Conservation (phyloP, 2,797 vertebrate genomes). For the Characodon lateralis region DNA sequence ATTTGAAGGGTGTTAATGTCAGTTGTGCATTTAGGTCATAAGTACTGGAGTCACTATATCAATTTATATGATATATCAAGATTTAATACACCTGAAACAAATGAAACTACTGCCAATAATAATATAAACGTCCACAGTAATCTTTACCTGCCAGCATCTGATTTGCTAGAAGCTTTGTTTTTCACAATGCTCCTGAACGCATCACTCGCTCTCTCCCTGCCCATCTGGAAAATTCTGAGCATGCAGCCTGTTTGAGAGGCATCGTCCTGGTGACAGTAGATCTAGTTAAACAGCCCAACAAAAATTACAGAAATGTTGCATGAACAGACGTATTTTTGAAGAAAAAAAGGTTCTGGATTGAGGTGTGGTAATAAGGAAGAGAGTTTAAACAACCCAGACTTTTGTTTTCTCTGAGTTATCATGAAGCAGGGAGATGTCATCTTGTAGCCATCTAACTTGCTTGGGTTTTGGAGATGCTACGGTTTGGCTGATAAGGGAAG, state of each 20-base stretch:
- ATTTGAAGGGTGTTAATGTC: conserved; percentile 15
- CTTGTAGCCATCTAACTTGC: neutral
- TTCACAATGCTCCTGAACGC: neutral
- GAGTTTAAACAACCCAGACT: neutral
- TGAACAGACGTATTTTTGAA: neutral
- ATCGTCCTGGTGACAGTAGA: too few species aligned
- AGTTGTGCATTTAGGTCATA: conserved; percentile 19
- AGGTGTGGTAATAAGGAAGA: neutral
- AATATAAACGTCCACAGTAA: neutral
- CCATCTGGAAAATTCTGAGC: too few species aligned
- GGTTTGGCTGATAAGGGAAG: neutral
- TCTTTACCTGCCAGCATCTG: neutral
- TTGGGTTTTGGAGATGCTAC: neutral
- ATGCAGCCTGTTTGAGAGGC: too few species aligned
- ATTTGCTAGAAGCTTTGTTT: neutral
- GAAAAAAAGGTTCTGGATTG: neutral
- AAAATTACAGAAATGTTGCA: neutral
- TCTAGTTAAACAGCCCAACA: neutral
- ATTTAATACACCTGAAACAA: neutral
- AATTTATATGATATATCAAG: neutral
- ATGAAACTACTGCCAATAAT: neutral
- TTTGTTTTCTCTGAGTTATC: neutral
- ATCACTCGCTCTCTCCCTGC: neutral
- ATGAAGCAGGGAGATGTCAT: neutral
- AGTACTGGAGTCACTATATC: conserved; percentile 7